These are phyloP conservation scores for Sylvilagus bachmani DNA, from an alignment of 2,113 vertebrate species.

Conservation along the genomic window DNA sequence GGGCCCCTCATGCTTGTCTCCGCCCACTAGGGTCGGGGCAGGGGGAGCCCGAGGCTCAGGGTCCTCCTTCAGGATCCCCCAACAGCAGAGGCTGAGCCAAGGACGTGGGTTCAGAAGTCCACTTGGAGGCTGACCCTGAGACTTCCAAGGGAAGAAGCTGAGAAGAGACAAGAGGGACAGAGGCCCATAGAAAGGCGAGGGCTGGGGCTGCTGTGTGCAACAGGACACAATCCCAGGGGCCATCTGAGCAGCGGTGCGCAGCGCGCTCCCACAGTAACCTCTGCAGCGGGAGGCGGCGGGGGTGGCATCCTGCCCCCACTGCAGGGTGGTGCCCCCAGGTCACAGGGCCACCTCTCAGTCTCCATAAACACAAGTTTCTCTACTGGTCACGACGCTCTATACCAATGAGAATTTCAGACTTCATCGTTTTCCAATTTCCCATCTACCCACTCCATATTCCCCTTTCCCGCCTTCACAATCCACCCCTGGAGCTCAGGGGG, in stretches of 20 bases:
- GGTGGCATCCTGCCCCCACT: background rate
- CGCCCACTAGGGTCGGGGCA: too few species aligned
- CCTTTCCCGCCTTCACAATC: background rate
- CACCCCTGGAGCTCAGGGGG: background rate
- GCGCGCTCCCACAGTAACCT: accelerated
- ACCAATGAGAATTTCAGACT: background rate
- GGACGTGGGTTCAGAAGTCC: background rate
- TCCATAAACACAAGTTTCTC: background rate
- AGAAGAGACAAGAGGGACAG: background rate
- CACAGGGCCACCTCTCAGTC: background rate
- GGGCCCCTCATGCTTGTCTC: too few species aligned
- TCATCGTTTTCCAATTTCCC: background rate
- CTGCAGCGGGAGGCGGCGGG: background rate
- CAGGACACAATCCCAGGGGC: accelerated
- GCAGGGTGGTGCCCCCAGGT: background rate
- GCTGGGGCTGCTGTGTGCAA: accelerated
- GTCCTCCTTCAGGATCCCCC: background rate
- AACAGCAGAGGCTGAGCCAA: background rate
- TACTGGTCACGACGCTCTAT: accelerated
- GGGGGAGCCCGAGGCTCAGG: accelerated
- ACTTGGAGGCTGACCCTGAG: background rate
- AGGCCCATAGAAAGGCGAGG: too few species aligned
- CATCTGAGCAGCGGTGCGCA: accelerated
- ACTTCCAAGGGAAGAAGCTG: accelerated
- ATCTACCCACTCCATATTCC: background rate